Evolutionary conservation across 1,140 invertebrate genomes (phyloP).

Genomic region (Drosophila elegans): DNA sequence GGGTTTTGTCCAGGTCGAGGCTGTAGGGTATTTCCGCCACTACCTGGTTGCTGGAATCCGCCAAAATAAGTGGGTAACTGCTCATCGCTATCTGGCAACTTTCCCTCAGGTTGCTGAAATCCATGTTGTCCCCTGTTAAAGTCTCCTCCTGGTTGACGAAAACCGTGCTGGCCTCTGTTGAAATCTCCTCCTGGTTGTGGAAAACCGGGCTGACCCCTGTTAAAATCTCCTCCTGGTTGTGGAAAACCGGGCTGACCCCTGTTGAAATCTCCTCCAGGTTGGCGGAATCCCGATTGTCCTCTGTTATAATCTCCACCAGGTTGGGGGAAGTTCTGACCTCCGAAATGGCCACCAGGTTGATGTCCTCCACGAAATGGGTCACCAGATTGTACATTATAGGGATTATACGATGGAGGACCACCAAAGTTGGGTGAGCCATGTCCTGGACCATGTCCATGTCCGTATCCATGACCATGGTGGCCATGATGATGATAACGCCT

Average conservation of each 20-base stretch:
- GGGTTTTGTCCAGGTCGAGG: conserved; percentile 1
- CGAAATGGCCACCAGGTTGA: conserved; percentile 4
- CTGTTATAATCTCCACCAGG: conserved; percentile 9
- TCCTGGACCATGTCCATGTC: background rate
- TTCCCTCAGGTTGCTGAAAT: background rate
- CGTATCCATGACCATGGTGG: conserved; percentile 6
- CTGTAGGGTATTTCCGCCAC: conserved; percentile 10
- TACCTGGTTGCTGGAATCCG: conserved; percentile 2
- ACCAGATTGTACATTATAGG: background rate
- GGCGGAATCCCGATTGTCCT: conserved; percentile 4
- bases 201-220: conserved; percentile 5
- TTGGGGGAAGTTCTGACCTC: conserved; percentile 1
- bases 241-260: conserved; percentile 4
- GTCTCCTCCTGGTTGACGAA: background rate
- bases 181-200: conserved; percentile 9
- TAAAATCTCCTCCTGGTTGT: conserved; percentile 14
- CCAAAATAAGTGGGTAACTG: background rate
- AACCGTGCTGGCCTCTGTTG: conserved; percentile 6
- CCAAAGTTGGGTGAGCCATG: background rate
- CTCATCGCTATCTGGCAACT: background rate
- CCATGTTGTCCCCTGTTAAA: background rate
- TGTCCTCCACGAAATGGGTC: background rate
- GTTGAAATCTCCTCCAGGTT: conserved; percentile 14
- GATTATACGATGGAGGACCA: background rate
- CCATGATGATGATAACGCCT: conserved; percentile 13